phyloP scores from a whole-genome alignment of 2,113 vertebrate genomes.

The Corapipo altera region DNA sequence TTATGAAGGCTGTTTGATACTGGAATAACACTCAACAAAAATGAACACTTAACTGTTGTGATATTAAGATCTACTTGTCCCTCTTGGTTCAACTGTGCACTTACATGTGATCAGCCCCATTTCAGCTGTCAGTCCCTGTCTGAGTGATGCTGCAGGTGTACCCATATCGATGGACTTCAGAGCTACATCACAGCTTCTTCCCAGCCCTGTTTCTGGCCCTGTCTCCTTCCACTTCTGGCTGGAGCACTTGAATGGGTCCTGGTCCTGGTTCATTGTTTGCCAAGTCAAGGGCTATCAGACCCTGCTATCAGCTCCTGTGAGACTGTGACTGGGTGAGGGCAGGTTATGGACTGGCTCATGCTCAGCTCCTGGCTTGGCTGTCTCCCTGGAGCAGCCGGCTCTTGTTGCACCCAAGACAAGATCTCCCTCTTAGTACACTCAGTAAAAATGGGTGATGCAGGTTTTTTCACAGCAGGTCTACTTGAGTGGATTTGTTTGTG shows the following conservation, averaged over 20 bases:
- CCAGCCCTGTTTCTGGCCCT: not conserved
- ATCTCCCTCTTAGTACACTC: not conserved
- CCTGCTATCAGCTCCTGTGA: not conserved
- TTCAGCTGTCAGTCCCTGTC: not conserved
- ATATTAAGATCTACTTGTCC: not conserved
- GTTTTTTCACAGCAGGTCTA: not conserved
- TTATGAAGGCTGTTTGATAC: not conserved
- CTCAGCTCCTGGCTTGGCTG: not conserved
- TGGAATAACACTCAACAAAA: not conserved
- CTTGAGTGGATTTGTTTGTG: not conserved
- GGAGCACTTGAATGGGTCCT: not conserved
- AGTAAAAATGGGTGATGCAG: not conserved
- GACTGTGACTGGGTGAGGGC: not conserved
- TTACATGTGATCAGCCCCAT: not conserved
- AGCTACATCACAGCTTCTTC: not conserved
- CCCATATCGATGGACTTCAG: not conserved
- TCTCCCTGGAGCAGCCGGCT: not conserved
- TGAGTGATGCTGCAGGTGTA: accelerated
- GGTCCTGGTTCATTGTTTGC: not conserved
- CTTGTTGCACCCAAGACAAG: accelerated
- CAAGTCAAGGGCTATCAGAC: not conserved
- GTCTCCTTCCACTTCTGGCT: not conserved
- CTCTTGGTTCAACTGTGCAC: not conserved
- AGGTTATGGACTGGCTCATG: not conserved
- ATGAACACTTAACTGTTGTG: not conserved